Conservation (phyloP, 2,888 invertebrate genomes). For the Coelinius sp. region DNA sequence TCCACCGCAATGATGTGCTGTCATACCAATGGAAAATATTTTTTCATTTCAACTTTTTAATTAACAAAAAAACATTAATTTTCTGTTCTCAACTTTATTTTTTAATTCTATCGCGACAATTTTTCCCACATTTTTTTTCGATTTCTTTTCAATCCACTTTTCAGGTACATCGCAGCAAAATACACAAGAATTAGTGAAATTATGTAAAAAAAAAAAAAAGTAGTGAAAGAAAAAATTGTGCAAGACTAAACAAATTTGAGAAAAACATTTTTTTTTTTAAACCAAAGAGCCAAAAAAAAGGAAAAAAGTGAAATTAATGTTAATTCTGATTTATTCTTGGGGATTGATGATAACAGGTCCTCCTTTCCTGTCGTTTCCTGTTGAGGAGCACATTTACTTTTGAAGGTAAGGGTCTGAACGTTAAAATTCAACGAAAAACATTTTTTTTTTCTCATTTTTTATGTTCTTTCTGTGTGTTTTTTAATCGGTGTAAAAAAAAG, state of each 20-base stretch:
- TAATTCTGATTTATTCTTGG: slow-evolving; percentile 71
- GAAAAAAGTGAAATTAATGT: slow-evolving; percentile 50
- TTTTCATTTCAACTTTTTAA: slow-evolving; percentile 40
- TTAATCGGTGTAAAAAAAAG: slow-evolving; percentile 62
- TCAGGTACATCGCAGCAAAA: not conserved
- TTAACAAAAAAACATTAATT: slow-evolving; percentile 28
- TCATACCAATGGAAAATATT: slow-evolving; percentile 67
- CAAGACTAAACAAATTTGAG: slow-evolving; percentile 29
- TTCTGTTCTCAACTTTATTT: slow-evolving; percentile 21
- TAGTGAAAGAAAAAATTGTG: slow-evolving; percentile 15
- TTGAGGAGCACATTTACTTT: slow-evolving; percentile 72
- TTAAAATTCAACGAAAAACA: slow-evolving; percentile 21
- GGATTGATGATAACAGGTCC: slow-evolving; percentile 70
- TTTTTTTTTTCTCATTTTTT: slow-evolving; percentile 7
- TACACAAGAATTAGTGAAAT: slow-evolving; percentile 16
- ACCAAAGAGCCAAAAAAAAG: slow-evolving; percentile 47
- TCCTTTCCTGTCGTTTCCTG: slow-evolving; percentile 72
- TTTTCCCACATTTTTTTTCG: slow-evolving; percentile 33
- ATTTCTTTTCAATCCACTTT: slow-evolving; percentile 37
- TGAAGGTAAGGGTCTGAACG: slow-evolving; percentile 71
- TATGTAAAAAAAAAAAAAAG: slow-evolving; percentile 18
- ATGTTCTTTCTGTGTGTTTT: slow-evolving; percentile 67
- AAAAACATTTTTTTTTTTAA: slow-evolving; percentile 18
- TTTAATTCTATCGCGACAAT: slow-evolving; percentile 27
- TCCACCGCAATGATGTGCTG: slow-evolving; percentile 71